Base-by-base conservation (phyloP, 2,888 invertebrate species). In the Zonitis immaculata region DNA sequence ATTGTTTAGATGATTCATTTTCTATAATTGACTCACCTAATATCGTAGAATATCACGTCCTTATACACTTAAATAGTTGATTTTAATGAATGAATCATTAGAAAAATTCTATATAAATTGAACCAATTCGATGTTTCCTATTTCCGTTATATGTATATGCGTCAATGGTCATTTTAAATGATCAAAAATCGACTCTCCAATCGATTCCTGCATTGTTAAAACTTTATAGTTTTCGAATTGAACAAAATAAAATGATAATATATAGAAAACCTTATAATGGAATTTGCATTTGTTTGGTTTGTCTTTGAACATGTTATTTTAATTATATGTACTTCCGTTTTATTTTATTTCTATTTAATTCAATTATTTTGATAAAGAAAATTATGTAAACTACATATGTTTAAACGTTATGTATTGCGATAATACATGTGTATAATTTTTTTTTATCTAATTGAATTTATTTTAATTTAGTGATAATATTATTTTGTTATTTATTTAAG, bases 401-500 rank as follows among this genome's bases (percentile, higher is more conserved):
- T n/a, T n/a, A n/a, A n/a, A n/a, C n/a, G n/a, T n/a, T n/a, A n/a
- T n/a, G n/a, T 3, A 9, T 16, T n/a, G 25, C 9, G 44, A 12
- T 27, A 43, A 42, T 43, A 26, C 22, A 2, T 11, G 26, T n/a
- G n/a, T n/a, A n/a, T n/a, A n/a, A n/a, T n/a, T n/a, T n/a, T n/a
- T 28, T 16, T 7, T 44, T 44, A 44, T 44, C 44, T 44, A 27
- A 28, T 44, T 44, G 27, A 12, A 27, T 25, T 22, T 44, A 12
- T 44, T 26, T 44, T 14, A 42, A 42, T 12, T 22, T 16, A 25
- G 3, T n/a, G 49, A 26, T 30, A 22, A 42, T 26, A 45, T 42
- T 46, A 28, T 30, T 25, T 26, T 11, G 6, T 44, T 52, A 52
- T 52, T 52, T 52, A 47, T 43, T 25, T 22, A n/a, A 39, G 52